Evolutionary conservation across 1,140 invertebrate genomes (phyloP).

Genomic region (Venturia canescens): DNA sequence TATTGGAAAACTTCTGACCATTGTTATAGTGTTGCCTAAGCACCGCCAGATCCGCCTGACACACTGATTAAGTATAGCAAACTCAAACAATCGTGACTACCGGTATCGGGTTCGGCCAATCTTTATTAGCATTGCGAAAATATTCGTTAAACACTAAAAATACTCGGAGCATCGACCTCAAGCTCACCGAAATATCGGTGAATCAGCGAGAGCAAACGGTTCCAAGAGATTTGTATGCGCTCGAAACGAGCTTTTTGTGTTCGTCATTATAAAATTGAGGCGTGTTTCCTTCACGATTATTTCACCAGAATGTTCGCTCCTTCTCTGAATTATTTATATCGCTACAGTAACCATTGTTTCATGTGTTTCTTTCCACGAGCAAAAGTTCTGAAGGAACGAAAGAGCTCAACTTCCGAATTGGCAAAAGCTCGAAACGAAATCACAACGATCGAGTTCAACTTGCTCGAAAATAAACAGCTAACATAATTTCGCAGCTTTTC

Average conservation of each 20-base stretch:
- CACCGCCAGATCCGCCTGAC: not conserved
- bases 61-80: not conserved
- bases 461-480: not conserved
- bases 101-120: not conserved
- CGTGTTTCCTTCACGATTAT: too few relatives aligned
- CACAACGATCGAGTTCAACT: not conserved
- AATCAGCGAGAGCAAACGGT: not conserved
- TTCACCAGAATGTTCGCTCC: too few relatives aligned
- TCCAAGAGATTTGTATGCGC: too few relatives aligned
- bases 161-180: not conserved
- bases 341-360: too few relatives aligned
- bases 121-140: not conserved
- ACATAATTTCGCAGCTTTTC: not conserved
- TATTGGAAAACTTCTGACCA: slow-evolving; percentile 36
- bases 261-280: too few relatives aligned
- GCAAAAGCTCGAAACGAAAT: too few relatives aligned
- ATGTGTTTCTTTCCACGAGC: too few relatives aligned
- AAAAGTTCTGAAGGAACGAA: too few relatives aligned
- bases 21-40: slow-evolving; percentile 4
- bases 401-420: too few relatives aligned
- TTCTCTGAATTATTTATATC: too few relatives aligned
- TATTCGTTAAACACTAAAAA: not conserved
- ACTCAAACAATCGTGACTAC: not conserved
- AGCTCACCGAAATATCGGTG: not conserved
- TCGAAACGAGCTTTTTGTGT: too few relatives aligned